These are phyloP conservation scores for Notarius lentiginosus DNA, from an alignment of 2,113 vertebrate genomes.

Conservation along the genomic window DNA sequence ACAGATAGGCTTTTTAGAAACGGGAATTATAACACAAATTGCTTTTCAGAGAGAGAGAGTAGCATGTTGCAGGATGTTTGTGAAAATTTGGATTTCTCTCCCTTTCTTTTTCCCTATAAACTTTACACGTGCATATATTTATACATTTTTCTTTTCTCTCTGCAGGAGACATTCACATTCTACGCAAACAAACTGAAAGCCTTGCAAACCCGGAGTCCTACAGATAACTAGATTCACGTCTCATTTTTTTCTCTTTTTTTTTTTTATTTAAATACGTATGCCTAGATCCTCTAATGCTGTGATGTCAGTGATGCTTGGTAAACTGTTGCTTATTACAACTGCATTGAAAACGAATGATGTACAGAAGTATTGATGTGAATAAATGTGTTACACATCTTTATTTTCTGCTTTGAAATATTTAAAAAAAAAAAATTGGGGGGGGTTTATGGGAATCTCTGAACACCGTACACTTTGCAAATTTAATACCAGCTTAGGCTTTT, in stretches of 20 bases:
- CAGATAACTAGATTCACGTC: constrained; percentile 34
- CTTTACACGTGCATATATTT: neutral
- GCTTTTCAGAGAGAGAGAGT: neutral
- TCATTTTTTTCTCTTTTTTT: constrained; percentile 20
- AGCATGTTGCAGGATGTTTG: neutral
- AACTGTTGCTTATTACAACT: constrained; percentile 43
- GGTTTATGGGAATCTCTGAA: neutral
- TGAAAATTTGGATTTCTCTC: neutral
- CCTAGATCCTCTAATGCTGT: constrained; percentile 49
- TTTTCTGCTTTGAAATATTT: neutral
- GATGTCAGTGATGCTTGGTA: constrained; percentile 49
- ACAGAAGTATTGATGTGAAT: constrained; percentile 77
- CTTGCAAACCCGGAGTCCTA: constrained; percentile 27
- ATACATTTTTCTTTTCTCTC: neutral
- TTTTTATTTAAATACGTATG: constrained; percentile 57
- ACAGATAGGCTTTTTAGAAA: neutral
- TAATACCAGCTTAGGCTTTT: neutral
- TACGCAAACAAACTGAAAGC: constrained; percentile 76
- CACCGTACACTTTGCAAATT: neutral
- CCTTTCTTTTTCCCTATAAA: neutral
- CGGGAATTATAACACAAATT: constrained; percentile 2
- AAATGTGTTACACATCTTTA: constrained; percentile 54
- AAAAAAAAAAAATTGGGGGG: too few relatives aligned
- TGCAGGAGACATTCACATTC: constrained; percentile 82
- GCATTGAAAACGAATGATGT: constrained; percentile 56